Evolutionary conservation across 2,797 vertebrate species (phyloP), one percentile per base, ranked within the genome.

Genomic region (Pipistrellus kuhlii): DNA sequence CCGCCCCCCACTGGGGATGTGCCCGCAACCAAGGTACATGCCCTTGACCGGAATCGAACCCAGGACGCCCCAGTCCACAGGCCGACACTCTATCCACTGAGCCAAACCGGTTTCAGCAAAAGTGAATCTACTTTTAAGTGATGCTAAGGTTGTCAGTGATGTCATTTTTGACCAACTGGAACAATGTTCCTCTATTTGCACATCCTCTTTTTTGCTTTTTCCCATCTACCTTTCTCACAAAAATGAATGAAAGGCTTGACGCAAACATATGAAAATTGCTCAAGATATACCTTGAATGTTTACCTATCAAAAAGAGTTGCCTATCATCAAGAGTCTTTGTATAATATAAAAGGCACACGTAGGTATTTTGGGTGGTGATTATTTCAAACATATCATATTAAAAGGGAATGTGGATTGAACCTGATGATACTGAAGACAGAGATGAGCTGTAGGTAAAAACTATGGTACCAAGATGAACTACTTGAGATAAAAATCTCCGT

Each of bases 401-500:
- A 89, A 73, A 35, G 5, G 15, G 18, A 66, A 25, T 8, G 46
- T 15, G 72, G 64, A 73, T 4, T 15, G 72, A 72, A 73, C 11
- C 66, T 11, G 55, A 53, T 15, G 20, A 85, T 25, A 91, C 55
- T 1, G 64, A 51, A 72, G 72, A 20, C n/a, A 81, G 9, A 20
- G 53, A n/a, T n/a, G 1, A 75, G 38, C 27, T 32, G 15, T 9
- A 90, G 68, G 89, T 32, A 84, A 91, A 82, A 44, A 25, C 8
- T 1, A 55, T 1, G 75, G 9, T n/a, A 68, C 35, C 46, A 41
- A 88, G 77, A 92, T 91, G 95, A 88, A 90, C 44, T 27, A 10
- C 44, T 30, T 94, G 73, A 21, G 57, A 85, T 86, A 93, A 88
- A 95, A 95, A 48, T 71, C 51, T 59, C 32, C 23, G 11, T 53